phyloP scores from a whole-genome alignment of 1,140 invertebrate genomes.

The Tribolium madens region DNA sequence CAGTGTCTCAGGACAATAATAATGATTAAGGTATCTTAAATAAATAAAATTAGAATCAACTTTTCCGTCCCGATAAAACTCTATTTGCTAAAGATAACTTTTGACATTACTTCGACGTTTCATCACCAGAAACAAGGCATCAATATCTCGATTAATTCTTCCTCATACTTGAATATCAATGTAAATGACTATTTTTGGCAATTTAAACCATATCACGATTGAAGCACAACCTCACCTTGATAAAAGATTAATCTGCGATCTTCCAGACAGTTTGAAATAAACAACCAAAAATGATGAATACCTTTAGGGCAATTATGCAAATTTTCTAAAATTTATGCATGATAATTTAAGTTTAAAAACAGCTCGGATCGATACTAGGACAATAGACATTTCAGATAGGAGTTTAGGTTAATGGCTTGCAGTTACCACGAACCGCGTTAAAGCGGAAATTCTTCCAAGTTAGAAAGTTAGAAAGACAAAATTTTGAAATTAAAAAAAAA shows the following conservation, averaged over 20 bases:
- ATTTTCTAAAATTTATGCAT: not conserved
- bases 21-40: not conserved
- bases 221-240: conserved; percentile 19
- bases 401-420: too few species aligned
- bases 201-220: too few species aligned
- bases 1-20: not conserved
- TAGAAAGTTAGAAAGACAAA: too few species aligned
- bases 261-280: not conserved
- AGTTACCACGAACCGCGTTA: too few species aligned
- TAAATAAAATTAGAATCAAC: not conserved
- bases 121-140: not conserved
- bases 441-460: too few species aligned
- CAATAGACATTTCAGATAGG: not conserved
- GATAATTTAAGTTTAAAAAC: too few species aligned
- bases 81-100: not conserved
- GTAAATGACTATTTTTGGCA: not conserved
- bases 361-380: not conserved
- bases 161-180: not conserved
- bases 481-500: too few species aligned
- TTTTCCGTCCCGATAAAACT: not conserved
- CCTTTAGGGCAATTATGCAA: not conserved
- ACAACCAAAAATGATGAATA: not conserved
- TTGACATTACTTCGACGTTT: not conserved
- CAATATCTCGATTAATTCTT: not conserved
- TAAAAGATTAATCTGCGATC: conserved; percentile 15